Conservation (phyloP, 1,140 invertebrate genomes). For the Armadillidium nasatum region DNA sequence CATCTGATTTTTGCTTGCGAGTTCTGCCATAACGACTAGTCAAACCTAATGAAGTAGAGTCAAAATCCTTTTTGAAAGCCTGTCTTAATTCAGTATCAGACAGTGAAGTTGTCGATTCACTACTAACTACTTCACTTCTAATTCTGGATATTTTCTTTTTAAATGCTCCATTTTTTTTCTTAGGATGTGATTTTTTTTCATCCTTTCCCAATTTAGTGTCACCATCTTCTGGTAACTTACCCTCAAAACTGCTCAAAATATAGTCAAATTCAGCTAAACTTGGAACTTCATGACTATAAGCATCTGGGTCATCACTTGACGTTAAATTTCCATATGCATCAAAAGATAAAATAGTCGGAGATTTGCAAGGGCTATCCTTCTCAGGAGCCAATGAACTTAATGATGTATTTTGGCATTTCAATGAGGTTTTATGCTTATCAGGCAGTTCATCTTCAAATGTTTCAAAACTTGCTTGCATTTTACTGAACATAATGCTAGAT, state of each 20-base stretch:
- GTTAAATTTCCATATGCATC: constrained; percentile 8
- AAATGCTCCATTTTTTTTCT: background rate
- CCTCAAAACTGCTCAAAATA: background rate
- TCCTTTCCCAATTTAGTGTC: background rate
- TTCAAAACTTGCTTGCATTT: background rate
- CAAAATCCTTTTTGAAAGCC: constrained; percentile 37
- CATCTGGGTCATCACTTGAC: background rate
- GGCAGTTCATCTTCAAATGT: background rate
- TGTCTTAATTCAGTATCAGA: constrained; percentile 35
- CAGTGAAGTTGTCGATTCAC: background rate
- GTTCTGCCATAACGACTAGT: constrained; percentile 38
- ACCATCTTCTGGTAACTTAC: background rate
- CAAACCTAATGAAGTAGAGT: constrained; percentile 20
- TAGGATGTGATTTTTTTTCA: background rate
- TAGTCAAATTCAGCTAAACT: background rate
- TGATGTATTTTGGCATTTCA: background rate
- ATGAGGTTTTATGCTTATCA: background rate
- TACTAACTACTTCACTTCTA: background rate
- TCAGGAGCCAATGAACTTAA: background rate
- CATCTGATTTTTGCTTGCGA: constrained; percentile 34
- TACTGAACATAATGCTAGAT: too few species aligned
- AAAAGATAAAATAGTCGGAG: background rate
- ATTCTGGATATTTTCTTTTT: background rate
- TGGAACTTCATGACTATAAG: background rate
- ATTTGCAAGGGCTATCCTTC: background rate